Evolutionary conservation across 2,113 vertebrate genomes (phyloP), one percentile per base, ranked within the genome.

Genomic region (Nycticorax nycticorax): DNA sequence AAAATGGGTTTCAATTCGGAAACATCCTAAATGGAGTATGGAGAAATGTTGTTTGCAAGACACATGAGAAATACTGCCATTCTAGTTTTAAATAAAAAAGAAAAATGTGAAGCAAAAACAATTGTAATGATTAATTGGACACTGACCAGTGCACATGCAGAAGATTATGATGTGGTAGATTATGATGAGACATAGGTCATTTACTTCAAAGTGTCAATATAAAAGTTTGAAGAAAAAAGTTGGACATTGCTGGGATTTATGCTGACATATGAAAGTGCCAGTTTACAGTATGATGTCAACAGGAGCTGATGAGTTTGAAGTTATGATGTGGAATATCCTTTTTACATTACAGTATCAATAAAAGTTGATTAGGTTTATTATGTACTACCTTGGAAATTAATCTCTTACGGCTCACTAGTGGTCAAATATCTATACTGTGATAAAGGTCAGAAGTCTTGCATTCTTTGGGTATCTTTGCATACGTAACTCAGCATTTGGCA

Each of bases 281-380:
- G 20, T 73, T 92, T 78, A 83, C 13, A 56, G 50, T n/a, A n/a
- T 37, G 33, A 78, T 88, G 21, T 72, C 45, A 89, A 48, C 16
- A 72, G 56, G 27, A 96, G 28, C 19, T 71, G 27, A 71, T 35
- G 20, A 81, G 33, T 85, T 93, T 95, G 37, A 93, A 69, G 47
- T 19, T 83, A n/a, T 67, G 37, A 63, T 93, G 37, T 62, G 41
- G 97, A 97, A 93, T 79, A 77, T 72, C n/a, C 26, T 91, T 93
- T 96, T 84, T 17, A 47, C 43, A 59, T 94, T 78, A 69, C 12
- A 7, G 9, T 93, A 68, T 79, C 72, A 82, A 68, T 92, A 96
- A 92, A 96, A 77, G 26, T 87, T 59, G 14, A 82, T 81, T 66
- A 63, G 79, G 39, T 92, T 97, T 96, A 90, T 90, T 94, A 81